phyloP scores from a whole-genome alignment of 1,140 invertebrate species.

The Cephus cinctus region DNA sequence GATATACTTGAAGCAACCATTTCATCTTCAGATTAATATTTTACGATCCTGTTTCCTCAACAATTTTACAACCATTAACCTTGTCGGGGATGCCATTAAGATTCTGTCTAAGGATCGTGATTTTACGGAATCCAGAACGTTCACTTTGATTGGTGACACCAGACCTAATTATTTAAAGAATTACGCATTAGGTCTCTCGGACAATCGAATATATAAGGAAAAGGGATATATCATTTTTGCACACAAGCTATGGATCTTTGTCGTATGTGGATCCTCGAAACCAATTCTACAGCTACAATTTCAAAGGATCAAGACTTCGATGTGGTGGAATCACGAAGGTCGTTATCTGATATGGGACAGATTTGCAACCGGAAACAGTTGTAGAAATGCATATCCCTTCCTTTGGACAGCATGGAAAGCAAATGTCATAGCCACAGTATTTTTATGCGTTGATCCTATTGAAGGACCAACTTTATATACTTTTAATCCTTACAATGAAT shows the following conservation, averaged over 20 bases:
- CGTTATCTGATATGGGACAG: conserved; percentile 19
- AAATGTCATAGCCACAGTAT: conserved; percentile 15
- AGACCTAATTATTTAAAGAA: conserved; percentile 2
- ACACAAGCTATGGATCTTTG: conserved; percentile 13
- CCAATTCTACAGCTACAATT: conserved; percentile 9
- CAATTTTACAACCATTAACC: not conserved
- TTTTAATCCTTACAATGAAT: conserved; percentile 21
- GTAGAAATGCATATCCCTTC: conserved; percentile 17
- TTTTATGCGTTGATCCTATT: conserved; percentile 21
- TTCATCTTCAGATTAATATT: conserved; percentile 1
- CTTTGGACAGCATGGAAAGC: conserved; percentile 22
- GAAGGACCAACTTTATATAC: conserved; percentile 18
- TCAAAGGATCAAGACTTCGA: conserved; percentile 18
- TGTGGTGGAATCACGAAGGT: conserved; percentile 20
- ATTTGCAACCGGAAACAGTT: conserved; percentile 9
- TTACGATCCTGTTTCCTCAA: not conserved
- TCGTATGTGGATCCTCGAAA: conserved; percentile 16
- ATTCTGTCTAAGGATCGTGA: not conserved
- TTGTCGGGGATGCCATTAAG: conserved; percentile 19
- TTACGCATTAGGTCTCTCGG: conserved; percentile 5
- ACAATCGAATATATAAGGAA: not conserved
- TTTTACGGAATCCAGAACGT: not conserved
- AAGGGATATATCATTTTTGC: not conserved
- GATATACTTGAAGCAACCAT: not conserved
- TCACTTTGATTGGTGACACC: conserved; percentile 15